A percentile compares a stretch with the other conserved stretches of the same genome.
Evolutionary conservation across 2,113 vertebrate species (phyloP).

Genomic region (Phyllostomus discolor): DNA sequence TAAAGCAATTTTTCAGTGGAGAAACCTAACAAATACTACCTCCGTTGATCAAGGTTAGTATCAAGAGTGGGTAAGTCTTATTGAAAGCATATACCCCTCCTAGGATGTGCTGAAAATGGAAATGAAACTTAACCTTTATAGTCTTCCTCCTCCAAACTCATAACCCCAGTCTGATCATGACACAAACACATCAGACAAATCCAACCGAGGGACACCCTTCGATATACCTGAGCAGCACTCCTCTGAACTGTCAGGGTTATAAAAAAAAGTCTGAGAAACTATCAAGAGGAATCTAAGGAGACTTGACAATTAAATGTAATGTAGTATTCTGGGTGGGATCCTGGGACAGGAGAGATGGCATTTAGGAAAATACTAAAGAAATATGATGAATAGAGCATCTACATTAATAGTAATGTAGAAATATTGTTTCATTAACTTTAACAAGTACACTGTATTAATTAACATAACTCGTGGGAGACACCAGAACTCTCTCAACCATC

Average conservation of each 20-base stretch:
- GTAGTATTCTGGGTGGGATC: neutral
- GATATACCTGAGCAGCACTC: neutral
- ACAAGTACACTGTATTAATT: neutral
- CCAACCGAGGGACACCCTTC: neutral
- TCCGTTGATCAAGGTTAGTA: neutral
- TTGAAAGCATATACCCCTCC: neutral
- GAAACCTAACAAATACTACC: neutral
- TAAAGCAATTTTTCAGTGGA: neutral
- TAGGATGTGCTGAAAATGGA: neutral
- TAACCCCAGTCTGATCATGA: neutral
- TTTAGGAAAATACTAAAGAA: neutral
- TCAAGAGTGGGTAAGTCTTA: neutral
- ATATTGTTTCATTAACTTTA: neutral
- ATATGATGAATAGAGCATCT: neutral
- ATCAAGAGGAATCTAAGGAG: neutral
- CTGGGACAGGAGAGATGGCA: neutral
- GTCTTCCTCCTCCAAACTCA: neutral
- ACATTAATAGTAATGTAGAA: neutral
- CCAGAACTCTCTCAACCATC: neutral
- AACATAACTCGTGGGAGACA: neutral
- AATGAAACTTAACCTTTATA: neutral
- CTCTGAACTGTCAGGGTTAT: neutral
- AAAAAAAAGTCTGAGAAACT: neutral
- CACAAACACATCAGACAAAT: neutral
- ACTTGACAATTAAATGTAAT: neutral